Evolutionary conservation across 2,888 invertebrate genomes (phyloP).

Genomic region (Eilema sororculum): DNA sequence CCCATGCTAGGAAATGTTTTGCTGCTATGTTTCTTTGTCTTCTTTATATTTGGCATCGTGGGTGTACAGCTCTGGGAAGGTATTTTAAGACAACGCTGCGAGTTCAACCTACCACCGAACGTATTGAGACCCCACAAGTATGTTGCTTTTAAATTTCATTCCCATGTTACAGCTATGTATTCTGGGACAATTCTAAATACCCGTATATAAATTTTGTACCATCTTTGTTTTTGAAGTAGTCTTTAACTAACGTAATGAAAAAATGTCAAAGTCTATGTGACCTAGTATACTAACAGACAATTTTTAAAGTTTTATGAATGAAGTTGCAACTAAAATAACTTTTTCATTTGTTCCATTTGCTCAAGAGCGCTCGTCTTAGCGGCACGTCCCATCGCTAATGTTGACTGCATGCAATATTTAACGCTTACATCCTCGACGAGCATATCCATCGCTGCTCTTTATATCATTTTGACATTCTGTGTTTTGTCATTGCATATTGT

Average conservation of each 20-base stretch:
- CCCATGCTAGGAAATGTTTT: slow-evolving; percentile 99
- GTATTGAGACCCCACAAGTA: slow-evolving; percentile 90
- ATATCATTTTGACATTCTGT: slow-evolving; percentile 69
- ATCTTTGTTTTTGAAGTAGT: slow-evolving; percentile 38
- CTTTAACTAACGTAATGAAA: slow-evolving; percentile 42
- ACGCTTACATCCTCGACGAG: slow-evolving; percentile 78
- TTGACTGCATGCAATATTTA: slow-evolving; percentile 88
- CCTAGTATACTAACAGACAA: slow-evolving; percentile 52
- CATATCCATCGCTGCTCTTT: slow-evolving; percentile 75
- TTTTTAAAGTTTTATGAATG: slow-evolving; percentile 58
- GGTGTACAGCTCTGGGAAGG: slow-evolving; percentile 99
- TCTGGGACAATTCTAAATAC: slow-evolving; percentile 28
- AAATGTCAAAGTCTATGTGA: slow-evolving; percentile 49
- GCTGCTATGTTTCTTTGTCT: slow-evolving; percentile 99
- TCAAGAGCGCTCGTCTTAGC: slow-evolving; percentile 78
- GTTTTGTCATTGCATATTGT: slow-evolving; percentile 72
- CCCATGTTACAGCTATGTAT: slow-evolving; percentile 24
- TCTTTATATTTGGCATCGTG: slow-evolving; percentile 99
- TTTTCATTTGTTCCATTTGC: slow-evolving; percentile 76
- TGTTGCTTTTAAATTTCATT: slow-evolving; percentile 75
- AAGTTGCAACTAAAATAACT: slow-evolving; percentile 67
- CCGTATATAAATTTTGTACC: slow-evolving; percentile 41
- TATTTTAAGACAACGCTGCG: slow-evolving; percentile 97
- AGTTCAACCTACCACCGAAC: slow-evolving; percentile 91
- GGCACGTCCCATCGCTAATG: slow-evolving; percentile 83